A percentile compares a stretch with the other conserved stretches of the same genome.
These are phyloP conservation scores for Aurelia sp. DNA, from an alignment of 30 jellyfish, hydroid and myxozoan genomes.

Conservation along the genomic window DNA sequence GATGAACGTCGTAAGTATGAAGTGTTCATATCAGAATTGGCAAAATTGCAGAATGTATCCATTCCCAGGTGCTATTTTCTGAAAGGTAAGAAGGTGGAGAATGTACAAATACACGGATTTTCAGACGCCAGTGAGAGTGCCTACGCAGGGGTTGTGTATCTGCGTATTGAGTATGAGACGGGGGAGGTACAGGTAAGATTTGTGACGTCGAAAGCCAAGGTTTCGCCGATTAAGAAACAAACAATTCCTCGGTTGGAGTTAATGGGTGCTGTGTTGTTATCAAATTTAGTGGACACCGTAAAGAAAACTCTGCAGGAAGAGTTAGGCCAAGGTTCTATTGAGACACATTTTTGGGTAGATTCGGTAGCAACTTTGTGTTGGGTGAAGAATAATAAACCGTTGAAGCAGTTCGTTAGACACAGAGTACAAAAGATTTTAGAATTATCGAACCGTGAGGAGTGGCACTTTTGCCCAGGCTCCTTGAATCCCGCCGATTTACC, in stretches of 20 bases:
- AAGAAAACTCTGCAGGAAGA: background rate
- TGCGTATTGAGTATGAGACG: conserved; percentile 46
- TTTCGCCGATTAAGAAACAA: conserved; percentile 66
- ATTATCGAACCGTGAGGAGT: conserved; percentile 6
- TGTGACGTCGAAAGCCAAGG: conserved; percentile 81
- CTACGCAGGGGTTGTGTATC: conserved; percentile 73
- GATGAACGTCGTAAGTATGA: conserved; percentile 15
- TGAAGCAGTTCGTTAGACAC: conserved; percentile 29
- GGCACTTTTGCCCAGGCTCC: conserved; percentile 23
- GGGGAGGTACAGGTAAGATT: conserved; percentile 55
- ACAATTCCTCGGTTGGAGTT: conserved; percentile 78
- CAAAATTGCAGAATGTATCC: background rate
- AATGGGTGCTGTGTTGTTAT: conserved; percentile 57
- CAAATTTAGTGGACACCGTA: background rate
- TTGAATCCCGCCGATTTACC: conserved; percentile 28
- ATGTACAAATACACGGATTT: conserved; percentile 64
- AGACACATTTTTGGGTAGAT: conserved; percentile 41
- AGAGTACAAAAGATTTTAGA: conserved; percentile 13
- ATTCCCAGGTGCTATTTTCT: conserved; percentile 29
- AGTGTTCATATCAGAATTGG: conserved; percentile 17
- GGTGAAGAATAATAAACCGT: conserved; percentile 35
- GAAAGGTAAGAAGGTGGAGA: conserved; percentile 4
- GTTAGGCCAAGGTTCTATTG: background rate
- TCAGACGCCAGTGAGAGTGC: conserved; percentile 75
- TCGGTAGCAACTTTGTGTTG: conserved; percentile 50